Evolutionary conservation across 2,888 invertebrate genomes (phyloP), one percentile per base, ranked within the genome.

Genomic region (Tiliacea citrago): DNA sequence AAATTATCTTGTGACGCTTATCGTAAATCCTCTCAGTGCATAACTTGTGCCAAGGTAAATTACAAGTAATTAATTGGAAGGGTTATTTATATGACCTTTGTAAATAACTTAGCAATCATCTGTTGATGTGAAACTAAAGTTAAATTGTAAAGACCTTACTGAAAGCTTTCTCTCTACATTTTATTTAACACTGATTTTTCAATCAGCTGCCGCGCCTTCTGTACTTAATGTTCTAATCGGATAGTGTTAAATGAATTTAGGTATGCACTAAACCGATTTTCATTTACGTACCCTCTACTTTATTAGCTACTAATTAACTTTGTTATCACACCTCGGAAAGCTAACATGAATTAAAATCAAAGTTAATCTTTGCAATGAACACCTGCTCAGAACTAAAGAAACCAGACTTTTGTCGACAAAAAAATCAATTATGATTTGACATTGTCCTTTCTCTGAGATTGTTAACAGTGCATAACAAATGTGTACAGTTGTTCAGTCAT

Each of bases 391-490:
- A 45, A 35, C 13, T 7, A 21, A 35, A 49, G 0, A 9, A 53
- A 58, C n/a, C 13, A 51, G 35, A 49, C 21, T 61, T 29, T 29
- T 16, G 13, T n/a, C 24, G 18, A 45, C 21, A 47, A 51, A 49
- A 42, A 51, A 57, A 74, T 0, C 62, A 55, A 71, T 86, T 68
- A 78, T 35, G 47, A 66, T 62, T 60, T 84, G 84, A 79, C 86
- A 86, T 86, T 84, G 86, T 86, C 84, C 82, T 86, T 86, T 86
- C 86, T 82, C 73, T 84, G 79, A 80, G 57, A 84, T 77, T 76
- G 77, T 67, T 77, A 75, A 62, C 77, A 82, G 77, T 53, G 60
- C 71, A 73, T 68, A 77, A 66, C 63, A 80, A 87, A 87, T 69
- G 45, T 63, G 49, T 75, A 79, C 24, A 81, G 42, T 70, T 39